Base-by-base conservation (phyloP, 2,888 invertebrate genomes). In the Pristionchus entomophagus region DNA sequence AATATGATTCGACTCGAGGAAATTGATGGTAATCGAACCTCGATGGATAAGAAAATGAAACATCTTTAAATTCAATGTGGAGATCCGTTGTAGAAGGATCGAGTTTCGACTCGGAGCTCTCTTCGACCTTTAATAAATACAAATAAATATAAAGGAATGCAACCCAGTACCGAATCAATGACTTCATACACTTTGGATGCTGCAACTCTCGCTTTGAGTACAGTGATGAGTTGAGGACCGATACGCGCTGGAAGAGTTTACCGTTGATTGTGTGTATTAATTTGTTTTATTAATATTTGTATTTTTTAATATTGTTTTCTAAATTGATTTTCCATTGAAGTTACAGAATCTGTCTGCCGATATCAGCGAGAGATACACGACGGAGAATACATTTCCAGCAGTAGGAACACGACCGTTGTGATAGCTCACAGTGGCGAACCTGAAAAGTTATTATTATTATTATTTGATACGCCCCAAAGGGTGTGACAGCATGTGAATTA, bases 331-430 rank as follows among this genome's bases (percentile, higher is more conserved):
- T n/a, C n/a, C n/a, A n/a, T n/a, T n/a, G 14, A 19, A 45, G 41
- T 41, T 2, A 73, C 73, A 38, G 73, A 73, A 73, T 41, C 41
- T 5, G 26, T 45, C 26, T 12, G 73, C 73, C 26, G 73, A 22
- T 1, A 45, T n/a, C 8, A 73, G 41, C 10, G 73, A 73, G n/a
- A 73, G 73, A 45, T 45, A 73, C 6, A 45, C 41, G 12, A 73
- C 73, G 0, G 73, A 22, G 73, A 73, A 73, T 22, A 73, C 73
- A 26, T n/a, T 45, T 73, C 73, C 73, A 0, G 73, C 73, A 8
- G n/a, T 26, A n/a, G 73, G 5, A n/a, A 73, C 41, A 26, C 73
- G 73, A n/a, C 73, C 73, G 45, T 73, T 73, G 45, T 73, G 73
- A 26, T 45, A 73, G 41, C n/a, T 26, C 8, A 73, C 17, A 41